Conservation (phyloP, 2,113 vertebrate genomes). For the Tapirus terrestris region DNA sequence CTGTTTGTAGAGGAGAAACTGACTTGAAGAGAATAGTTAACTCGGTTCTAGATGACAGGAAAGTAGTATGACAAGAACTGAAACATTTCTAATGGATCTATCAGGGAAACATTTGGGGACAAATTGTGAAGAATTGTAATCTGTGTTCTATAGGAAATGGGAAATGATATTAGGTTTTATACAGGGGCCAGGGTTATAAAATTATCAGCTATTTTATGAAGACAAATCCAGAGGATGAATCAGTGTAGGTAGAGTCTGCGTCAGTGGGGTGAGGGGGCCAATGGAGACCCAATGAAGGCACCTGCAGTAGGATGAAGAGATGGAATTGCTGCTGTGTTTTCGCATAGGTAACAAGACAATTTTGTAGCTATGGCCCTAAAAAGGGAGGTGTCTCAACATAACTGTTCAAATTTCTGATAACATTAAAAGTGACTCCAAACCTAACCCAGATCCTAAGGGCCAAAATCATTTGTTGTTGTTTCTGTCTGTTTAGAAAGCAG, state of each 20-base stretch:
- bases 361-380: background rate
- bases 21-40: background rate
- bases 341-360: background rate
- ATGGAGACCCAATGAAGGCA: background rate
- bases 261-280: background rate
- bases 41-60: background rate
- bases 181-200: background rate
- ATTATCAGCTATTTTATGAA: background rate
- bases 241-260: fast-evolving
- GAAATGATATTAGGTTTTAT: background rate
- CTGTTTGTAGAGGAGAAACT: background rate
- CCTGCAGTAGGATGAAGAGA: background rate
- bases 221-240: background rate
- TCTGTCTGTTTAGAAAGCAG: background rate
- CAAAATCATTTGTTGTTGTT: background rate
- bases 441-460: background rate
- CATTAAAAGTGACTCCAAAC: background rate
- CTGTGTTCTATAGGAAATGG: background rate
- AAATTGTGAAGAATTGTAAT: background rate
- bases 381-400: background rate
- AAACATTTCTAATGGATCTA: background rate
- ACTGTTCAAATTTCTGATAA: background rate
- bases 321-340: background rate
- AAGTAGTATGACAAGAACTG: background rate
- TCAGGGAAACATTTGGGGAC: fast-evolving